phyloP scores from a whole-genome alignment of 1,140 invertebrate genomes.

The Meloidogyne hapla region DNA sequence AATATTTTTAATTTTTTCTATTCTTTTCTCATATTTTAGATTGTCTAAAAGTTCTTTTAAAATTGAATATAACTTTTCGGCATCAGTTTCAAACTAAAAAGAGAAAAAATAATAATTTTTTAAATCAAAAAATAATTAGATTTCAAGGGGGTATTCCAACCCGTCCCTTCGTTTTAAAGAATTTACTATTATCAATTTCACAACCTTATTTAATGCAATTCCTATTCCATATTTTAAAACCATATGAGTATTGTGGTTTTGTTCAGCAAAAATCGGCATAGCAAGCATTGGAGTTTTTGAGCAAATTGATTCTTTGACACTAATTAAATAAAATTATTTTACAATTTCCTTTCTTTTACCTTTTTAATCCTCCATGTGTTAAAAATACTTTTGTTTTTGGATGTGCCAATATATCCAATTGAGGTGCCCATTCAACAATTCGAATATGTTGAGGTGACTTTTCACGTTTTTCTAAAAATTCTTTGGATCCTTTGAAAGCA shows the following conservation, averaged over 20 bases:
- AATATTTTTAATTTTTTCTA: conserved; percentile 25
- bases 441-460: conserved; percentile 22
- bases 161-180: no score
- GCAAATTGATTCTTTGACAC: conserved; percentile 32
- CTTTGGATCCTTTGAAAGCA: conserved; percentile 29
- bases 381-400: conserved; percentile 48
- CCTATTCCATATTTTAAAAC: conserved; percentile 32
- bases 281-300: conserved; percentile 32
- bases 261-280: conserved; percentile 37
- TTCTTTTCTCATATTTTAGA: conserved; percentile 27
- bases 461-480: not conserved
- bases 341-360: conserved; percentile 7
- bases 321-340: not conserved
- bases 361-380: conserved; percentile 45
- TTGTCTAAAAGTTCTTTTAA: conserved; percentile 26
- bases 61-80: conserved; percentile 2
- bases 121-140: no score
- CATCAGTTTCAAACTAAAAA: not conserved
- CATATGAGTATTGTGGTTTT: conserved; percentile 34
- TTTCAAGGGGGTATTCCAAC: no score
- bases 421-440: conserved; percentile 46
- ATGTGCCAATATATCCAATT: conserved; percentile 42
- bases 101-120: not conserved
- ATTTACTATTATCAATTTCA: not conserved
- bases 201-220: conserved; percentile 22